Base-by-base conservation (phyloP, 2,797 vertebrate species). In the Enteromius fasciolatus region DNA sequence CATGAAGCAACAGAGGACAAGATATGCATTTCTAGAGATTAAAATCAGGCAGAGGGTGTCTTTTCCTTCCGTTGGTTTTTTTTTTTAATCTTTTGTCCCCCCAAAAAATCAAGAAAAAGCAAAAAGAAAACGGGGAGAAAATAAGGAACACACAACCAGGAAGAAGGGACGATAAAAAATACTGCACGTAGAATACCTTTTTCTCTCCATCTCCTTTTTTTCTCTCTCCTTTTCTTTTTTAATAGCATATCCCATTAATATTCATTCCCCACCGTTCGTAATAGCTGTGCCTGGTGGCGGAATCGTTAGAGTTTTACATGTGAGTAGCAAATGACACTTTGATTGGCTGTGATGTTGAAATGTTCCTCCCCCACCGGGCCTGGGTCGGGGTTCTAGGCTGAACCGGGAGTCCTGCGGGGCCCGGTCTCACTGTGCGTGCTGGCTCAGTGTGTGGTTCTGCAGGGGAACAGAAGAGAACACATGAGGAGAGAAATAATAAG, bases 301-400 rank as follows among this genome's bases (percentile, higher is more conserved):
- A 96, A 98, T 98, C 97, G 97, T 98, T 99, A 97, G 96, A 97
- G 96, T 95, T 99, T 99, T 98, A 99, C 97, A 98, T 99, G 97
- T 97, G 98, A 98, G 97, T 96, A 96, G 97, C 97, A 99, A 99
- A 99, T 99, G 98, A 99, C 98, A 99, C 98, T 99, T 99, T 99
- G 98, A 99, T 99, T 99, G 98, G 98, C 97, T 97, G 97, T 97
- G 97, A 98, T 98, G 97, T 98, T 97, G 97, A 97, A 97, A 98
- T 97, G 97, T 96, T 96, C 95, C 94, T 96, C 96, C 96, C 97
- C 97, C 93, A 96, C 97, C 95, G 96, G 95, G 96, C 93, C 95
- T 94, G 96, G 97, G 93, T 94, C 92, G 94, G 94, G 95, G 97
- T 96, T 96, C 96, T 96, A 95, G 95, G 96, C 97, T 95, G 96